These are phyloP conservation scores for Bufo bufo DNA, from an alignment of 2,113 vertebrate genomes.

Conservation along the genomic window DNA sequence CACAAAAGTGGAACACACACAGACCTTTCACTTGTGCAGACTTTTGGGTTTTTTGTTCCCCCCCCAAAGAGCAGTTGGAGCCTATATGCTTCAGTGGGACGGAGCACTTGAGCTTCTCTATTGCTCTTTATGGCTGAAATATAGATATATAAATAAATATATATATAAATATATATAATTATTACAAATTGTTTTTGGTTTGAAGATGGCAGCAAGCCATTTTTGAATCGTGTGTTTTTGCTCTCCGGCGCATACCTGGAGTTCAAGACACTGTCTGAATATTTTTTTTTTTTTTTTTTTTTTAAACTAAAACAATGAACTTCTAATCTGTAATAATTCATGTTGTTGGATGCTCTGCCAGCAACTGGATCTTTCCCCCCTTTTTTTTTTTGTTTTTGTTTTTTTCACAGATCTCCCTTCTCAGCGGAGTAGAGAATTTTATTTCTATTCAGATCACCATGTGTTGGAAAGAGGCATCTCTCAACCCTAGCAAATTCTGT, in stretches of 20 bases:
- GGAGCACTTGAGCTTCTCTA: slow-evolving; percentile 54
- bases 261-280: slow-evolving; percentile 14
- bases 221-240: slow-evolving; percentile 61
- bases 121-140: slow-evolving; percentile 69
- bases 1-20: slow-evolving; percentile 8
- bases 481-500: slow-evolving; percentile 66
- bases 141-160: slow-evolving; percentile 69
- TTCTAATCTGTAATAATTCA: slow-evolving; percentile 22
- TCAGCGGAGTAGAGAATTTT: slow-evolving; percentile 17
- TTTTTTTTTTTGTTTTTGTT: slow-evolving; percentile 53
- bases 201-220: slow-evolving; percentile 69
- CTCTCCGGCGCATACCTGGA: slow-evolving; percentile 57
- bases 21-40: slow-evolving; percentile 35
- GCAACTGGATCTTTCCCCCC: slow-evolving; percentile 31
- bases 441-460: slow-evolving; percentile 57
- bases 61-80: slow-evolving; percentile 34
- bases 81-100: slow-evolving; percentile 46
- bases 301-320: slow-evolving; percentile 10
- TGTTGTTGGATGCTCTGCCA: slow-evolving; percentile 28
- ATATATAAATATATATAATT: slow-evolving; percentile 74
- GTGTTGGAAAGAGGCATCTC: slow-evolving; percentile 64
- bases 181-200: slow-evolving; percentile 68
- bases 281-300: slow-evolving; percentile 21
- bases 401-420: slow-evolving; percentile 62
- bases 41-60: background rate